A percentile compares a stretch with the other conserved stretches of the same genome.
Evolutionary conservation across 2,888 invertebrate genomes (phyloP).

Genomic region (Drosophila histrio): DNA sequence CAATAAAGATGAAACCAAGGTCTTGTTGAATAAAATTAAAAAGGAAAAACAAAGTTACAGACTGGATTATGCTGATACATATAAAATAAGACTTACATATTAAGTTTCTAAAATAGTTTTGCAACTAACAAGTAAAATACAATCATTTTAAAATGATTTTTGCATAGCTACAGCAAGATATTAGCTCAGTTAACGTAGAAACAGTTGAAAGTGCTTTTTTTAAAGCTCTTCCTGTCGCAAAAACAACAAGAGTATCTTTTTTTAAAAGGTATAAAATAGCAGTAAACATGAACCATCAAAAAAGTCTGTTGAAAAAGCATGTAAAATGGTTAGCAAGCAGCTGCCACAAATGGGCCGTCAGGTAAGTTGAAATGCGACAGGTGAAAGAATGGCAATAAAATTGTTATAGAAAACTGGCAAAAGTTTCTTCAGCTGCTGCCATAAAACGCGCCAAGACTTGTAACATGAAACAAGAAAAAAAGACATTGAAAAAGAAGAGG

Average conservation of each 20-base stretch:
- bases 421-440: constrained; percentile 3
- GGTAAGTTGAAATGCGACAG: constrained; percentile 35
- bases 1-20: neutral
- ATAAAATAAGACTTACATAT: neutral
- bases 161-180: neutral
- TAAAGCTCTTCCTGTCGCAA: neutral
- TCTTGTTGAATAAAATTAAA: neutral
- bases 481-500: neutral
- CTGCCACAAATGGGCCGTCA: constrained; percentile 37
- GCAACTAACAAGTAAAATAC: neutral
- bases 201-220: neutral
- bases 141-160: neutral
- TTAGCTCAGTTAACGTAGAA: neutral
- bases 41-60: neutral
- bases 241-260: neutral
- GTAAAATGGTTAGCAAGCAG: constrained; percentile 23
- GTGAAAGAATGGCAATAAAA: constrained; percentile 48
- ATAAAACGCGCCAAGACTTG: constrained; percentile 8
- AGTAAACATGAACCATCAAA: constrained; percentile 8
- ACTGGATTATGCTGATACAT: neutral
- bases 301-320: constrained; percentile 13
- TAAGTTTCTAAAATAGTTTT: neutral
- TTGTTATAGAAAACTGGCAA: constrained; percentile 40
- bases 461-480: neutral
- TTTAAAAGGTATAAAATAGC: constrained; percentile 14